Evolutionary conservation across 2,888 invertebrate species (phyloP).

Genomic region (Drosophila histrio): DNA sequence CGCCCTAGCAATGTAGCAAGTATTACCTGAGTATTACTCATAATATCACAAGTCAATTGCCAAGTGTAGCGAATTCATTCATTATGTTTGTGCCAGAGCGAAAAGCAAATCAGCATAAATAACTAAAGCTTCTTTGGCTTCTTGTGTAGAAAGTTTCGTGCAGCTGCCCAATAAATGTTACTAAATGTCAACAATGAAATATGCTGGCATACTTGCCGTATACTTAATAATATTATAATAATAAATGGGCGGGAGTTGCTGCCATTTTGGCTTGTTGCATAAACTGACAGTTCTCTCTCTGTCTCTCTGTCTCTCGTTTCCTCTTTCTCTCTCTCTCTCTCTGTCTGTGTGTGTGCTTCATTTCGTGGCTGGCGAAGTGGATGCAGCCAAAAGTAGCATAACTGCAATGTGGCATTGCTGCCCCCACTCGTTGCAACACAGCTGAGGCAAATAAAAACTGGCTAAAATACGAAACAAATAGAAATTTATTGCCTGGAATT

Average conservation of each 20-base stretch:
- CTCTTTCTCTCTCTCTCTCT: conserved; percentile 2
- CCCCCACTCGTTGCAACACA: conserved; percentile 12
- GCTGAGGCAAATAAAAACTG: conserved; percentile 46
- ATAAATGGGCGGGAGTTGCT: conserved; percentile 45
- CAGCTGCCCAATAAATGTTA: conserved; percentile 59
- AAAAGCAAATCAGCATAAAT: conserved; percentile 15
- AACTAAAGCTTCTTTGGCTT: background rate
- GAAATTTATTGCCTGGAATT: conserved; percentile 82
- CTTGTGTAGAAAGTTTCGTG: conserved; percentile 26
- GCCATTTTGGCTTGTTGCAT: conserved; percentile 7
- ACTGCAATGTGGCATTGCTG: conserved; percentile 32
- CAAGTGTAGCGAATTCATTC: conserved; percentile 9
- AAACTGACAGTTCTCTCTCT: conserved; percentile 9
- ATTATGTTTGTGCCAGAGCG: background rate
- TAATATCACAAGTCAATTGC: conserved; percentile 9
- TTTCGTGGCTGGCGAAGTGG: conserved; percentile 19
- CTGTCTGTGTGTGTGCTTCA: background rate
- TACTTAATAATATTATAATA: conserved; percentile 59
- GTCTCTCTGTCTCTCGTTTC: background rate
- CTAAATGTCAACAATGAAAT: conserved; percentile 56
- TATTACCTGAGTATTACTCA: conserved; percentile 14
- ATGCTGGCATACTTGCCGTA: conserved; percentile 50
- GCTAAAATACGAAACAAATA: conserved; percentile 74
- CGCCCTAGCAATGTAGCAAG: conserved; percentile 7
- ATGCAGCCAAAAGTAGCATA: conserved; percentile 25